These are phyloP conservation scores for Limnephilus auricula DNA, from an alignment of 2,888 invertebrate species.

Conservation along the genomic window DNA sequence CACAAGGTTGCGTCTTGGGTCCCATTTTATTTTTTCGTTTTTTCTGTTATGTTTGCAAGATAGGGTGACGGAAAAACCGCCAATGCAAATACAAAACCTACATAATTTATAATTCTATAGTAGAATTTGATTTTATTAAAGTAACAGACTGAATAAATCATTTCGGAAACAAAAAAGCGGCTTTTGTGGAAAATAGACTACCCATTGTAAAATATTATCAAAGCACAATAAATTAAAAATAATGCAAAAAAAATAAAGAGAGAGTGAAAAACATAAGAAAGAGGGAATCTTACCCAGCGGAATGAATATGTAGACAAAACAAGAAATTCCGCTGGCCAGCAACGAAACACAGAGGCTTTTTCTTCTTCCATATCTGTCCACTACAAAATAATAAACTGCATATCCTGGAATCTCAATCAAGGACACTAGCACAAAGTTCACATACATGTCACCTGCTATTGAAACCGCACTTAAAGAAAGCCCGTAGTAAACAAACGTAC, in stretches of 20 bases:
- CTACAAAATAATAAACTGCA: slow-evolving; percentile 78
- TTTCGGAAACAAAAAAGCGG: not conserved
- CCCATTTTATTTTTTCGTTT: not conserved
- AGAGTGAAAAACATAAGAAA: not conserved
- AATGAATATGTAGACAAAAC: slow-evolving; percentile 76
- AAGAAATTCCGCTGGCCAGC: slow-evolving; percentile 76
- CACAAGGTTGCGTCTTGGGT: not conserved
- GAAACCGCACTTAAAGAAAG: slow-evolving; percentile 86
- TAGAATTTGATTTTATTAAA: too few species aligned
- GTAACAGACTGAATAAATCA: not conserved
- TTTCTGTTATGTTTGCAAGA: not conserved
- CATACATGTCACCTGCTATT: slow-evolving; percentile 84
- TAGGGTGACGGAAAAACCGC: too few species aligned
- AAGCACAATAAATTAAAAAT: not conserved
- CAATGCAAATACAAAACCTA: too few species aligned
- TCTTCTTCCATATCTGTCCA: slow-evolving; percentile 80
- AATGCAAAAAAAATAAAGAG: not conserved
- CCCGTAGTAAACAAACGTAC: slow-evolving; percentile 88
- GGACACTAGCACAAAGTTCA: slow-evolving; percentile 84
- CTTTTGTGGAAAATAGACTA: too few species aligned
- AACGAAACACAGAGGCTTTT: slow-evolving; percentile 69
- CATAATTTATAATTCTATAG: too few species aligned
- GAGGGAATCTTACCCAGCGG: slow-evolving; percentile 69
- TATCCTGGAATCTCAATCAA: slow-evolving; percentile 86
- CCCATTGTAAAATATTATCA: not conserved